phyloP scores from a whole-genome alignment of 2,888 invertebrate species.

The Eugnorisma glareosa region DNA sequence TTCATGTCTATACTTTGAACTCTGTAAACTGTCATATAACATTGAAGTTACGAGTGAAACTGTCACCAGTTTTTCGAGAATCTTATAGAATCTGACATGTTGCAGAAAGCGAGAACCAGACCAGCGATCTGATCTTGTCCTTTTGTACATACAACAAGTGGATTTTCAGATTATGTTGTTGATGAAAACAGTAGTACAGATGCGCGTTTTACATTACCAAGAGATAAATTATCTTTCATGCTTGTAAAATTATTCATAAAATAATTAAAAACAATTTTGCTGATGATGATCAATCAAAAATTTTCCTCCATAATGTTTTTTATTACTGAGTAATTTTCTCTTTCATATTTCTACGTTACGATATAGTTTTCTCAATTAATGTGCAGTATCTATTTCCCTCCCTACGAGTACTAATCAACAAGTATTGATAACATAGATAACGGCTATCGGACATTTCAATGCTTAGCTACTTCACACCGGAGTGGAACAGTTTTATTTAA shows the following conservation, averaged over 20 bases:
- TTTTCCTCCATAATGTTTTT: neutral
- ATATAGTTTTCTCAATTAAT: neutral
- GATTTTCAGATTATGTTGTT: neutral
- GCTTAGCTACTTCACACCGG: constrained; percentile 30
- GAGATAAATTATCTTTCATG: neutral
- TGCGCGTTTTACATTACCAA: neutral
- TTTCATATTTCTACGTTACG: constrained; percentile 17
- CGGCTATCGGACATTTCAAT: constrained; percentile 66
- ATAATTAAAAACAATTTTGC: neutral
- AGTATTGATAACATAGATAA: constrained; percentile 68
- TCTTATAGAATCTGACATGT: constrained; percentile 17
- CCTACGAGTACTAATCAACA: constrained; percentile 56
- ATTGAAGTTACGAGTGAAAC: neutral
- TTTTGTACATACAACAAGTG: neutral
- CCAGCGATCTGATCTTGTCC: constrained; percentile 2
- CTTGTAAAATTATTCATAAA: constrained; percentile 11
- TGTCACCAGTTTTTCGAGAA: constrained; percentile 8
- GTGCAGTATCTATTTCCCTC: constrained; percentile 32
- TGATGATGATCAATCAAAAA: constrained; percentile 6
- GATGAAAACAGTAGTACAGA: neutral
- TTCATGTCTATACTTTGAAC: constrained; percentile 19
- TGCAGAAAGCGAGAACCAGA: constrained; percentile 27
- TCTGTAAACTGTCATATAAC: constrained; percentile 29
- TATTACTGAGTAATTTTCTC: constrained; percentile 14
- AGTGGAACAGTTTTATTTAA: constrained; percentile 36